Conservation (phyloP, 1,140 invertebrate species). For the Antheraea mylitta region DNA sequence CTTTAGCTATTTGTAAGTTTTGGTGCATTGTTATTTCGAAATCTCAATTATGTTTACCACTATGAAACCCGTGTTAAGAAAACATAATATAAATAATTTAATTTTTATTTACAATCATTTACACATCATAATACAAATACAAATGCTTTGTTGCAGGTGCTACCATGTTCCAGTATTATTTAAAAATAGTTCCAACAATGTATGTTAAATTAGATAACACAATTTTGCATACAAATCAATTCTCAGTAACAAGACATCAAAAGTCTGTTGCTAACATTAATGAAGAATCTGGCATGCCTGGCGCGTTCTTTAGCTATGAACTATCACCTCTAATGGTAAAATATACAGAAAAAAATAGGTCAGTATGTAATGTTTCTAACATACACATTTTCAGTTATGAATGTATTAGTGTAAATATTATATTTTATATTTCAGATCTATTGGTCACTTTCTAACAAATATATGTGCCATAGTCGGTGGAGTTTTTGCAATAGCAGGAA, state of each 20-base stretch:
- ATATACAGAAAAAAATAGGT: constrained; percentile 93
- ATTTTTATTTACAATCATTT: not conserved
- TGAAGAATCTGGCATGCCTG: constrained; percentile 93
- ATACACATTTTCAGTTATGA: constrained; percentile 5
- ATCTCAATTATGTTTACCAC: too few species aligned
- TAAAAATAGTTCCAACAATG: constrained; percentile 98
- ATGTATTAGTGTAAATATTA: not conserved
- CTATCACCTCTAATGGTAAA: constrained; percentile 99
- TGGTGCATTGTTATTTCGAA: too few species aligned
- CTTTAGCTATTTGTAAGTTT: too few species aligned
- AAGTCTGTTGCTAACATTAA: constrained; percentile 85
- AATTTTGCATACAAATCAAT: constrained; percentile 94
- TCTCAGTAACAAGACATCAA: constrained; percentile 95
- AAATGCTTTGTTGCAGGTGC: constrained; percentile 81
- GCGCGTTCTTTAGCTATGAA: constrained; percentile 98
- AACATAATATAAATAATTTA: too few species aligned
- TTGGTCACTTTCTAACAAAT: constrained; percentile 96
- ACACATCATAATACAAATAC: not conserved
- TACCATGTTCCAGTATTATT: constrained; percentile 97
- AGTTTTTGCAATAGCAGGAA: constrained; percentile 95
- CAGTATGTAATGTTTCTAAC: constrained; percentile 25
- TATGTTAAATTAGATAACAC: constrained; percentile 89
- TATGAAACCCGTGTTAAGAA: too few species aligned
- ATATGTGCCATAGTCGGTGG: constrained; percentile 97
- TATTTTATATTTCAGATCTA: constrained; percentile 83